Conservation (phyloP, 2,113 vertebrate species). For the Peromyscus maniculatus region DNA sequence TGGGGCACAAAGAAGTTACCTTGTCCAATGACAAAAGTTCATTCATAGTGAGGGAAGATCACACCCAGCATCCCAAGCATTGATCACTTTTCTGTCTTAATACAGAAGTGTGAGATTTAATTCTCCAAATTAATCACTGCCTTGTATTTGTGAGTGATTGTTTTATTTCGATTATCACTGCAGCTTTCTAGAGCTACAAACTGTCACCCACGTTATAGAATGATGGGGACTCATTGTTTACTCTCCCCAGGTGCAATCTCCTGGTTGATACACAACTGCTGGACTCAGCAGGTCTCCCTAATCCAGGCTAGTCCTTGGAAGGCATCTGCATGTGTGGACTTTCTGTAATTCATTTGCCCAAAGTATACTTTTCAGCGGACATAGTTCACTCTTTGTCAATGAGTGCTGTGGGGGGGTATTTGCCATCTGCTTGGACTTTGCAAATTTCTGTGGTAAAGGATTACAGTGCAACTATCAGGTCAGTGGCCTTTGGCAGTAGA, state of each 20-base stretch:
- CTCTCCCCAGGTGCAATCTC: background rate
- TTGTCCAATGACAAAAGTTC: background rate
- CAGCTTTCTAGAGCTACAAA: background rate
- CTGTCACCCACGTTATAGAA: background rate
- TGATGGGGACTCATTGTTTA: background rate
- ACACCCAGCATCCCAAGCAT: background rate
- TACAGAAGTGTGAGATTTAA: background rate
- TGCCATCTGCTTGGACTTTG: conserved; percentile 69
- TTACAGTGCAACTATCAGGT: conserved; percentile 67
- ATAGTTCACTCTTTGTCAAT: conserved; percentile 82
- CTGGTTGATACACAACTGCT: background rate
- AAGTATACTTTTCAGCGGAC: conserved; percentile 82
- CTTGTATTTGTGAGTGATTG: background rate
- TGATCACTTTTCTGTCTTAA: background rate
- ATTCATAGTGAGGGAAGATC: background rate
- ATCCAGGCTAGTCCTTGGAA: conserved; percentile 31
- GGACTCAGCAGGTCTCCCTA: conserved; percentile 72
- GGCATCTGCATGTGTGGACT: conserved; percentile 74
- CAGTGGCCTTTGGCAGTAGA: conserved; percentile 43
- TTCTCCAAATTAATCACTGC: background rate
- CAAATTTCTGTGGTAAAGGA: conserved; percentile 73
- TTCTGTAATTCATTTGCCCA: conserved; percentile 85
- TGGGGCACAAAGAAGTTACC: background rate
- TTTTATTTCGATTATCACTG: background rate
- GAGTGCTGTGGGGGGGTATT: conserved; percentile 64